Evolutionary conservation across 1,140 invertebrate genomes (phyloP).

Genomic region (Pogonomyrmex californicus): DNA sequence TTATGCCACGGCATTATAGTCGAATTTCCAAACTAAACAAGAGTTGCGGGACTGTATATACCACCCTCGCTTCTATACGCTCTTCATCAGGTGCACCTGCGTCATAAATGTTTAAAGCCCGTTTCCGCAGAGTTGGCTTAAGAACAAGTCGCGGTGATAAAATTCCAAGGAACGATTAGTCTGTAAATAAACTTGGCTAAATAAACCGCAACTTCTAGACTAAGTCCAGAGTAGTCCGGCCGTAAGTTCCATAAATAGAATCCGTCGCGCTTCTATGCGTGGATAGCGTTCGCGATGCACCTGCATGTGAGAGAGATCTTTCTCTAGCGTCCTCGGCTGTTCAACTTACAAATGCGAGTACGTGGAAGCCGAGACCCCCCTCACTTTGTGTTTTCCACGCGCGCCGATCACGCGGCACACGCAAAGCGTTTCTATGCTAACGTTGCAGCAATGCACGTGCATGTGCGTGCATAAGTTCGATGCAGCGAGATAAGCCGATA

Average conservation of each 20-base stretch:
- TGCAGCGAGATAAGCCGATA: slow-evolving; percentile 19
- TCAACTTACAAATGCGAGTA: slow-evolving; percentile 17
- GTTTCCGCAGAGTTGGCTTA: slow-evolving; percentile 54
- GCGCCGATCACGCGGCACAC: slow-evolving; percentile 42
- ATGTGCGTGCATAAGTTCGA: slow-evolving; percentile 29
- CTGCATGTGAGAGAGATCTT: slow-evolving; percentile 5
- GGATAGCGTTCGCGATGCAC: slow-evolving; percentile 33
- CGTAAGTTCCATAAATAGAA: slow-evolving; percentile 48
- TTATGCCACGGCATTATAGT: slow-evolving; percentile 27
- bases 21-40: slow-evolving; percentile 49
- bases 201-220: slow-evolving; percentile 38
- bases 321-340: slow-evolving; percentile 2
- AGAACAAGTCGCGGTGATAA: slow-evolving; percentile 50
- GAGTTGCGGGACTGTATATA: slow-evolving; percentile 34
- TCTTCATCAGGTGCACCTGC: slow-evolving; percentile 44
- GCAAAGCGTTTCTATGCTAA: background rate
- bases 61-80: slow-evolving; percentile 12
- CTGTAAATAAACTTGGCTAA: slow-evolving; percentile 38
- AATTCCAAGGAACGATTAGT: slow-evolving; percentile 58
- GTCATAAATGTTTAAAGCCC: slow-evolving; percentile 54
- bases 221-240: slow-evolving; percentile 26
- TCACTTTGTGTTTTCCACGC: background rate
- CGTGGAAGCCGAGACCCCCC: slow-evolving; percentile 16
- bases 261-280: background rate
- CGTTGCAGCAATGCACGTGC: slow-evolving; percentile 26